phyloP scores from a whole-genome alignment of 2,888 invertebrate species.

The Eristalinus sepulchralis region DNA sequence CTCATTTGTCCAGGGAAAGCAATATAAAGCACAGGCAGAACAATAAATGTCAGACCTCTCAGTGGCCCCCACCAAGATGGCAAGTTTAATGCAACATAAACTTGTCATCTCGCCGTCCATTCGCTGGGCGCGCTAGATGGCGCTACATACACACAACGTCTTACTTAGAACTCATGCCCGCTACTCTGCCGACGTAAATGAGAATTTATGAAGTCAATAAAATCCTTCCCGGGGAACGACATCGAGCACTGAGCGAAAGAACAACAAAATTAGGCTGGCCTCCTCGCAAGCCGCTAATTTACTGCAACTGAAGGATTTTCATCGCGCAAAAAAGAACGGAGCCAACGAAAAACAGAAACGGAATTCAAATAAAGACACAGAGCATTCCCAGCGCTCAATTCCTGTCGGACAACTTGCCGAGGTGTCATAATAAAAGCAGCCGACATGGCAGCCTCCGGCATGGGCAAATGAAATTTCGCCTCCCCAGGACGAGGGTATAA shows the following conservation, averaged over 20 bases:
- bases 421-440: constrained; percentile 72
- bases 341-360: background rate
- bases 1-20: background rate
- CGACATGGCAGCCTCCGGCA: constrained; percentile 54
- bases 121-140: background rate
- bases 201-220: constrained; percentile 46
- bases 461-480: constrained; percentile 66
- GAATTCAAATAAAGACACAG: background rate
- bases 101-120: background rate
- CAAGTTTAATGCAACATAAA: constrained; percentile 3
- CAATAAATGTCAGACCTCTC: background rate
- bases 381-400: constrained; percentile 18
- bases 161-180: background rate
- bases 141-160: background rate
- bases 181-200: constrained; percentile 31
- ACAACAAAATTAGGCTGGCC: constrained; percentile 18
- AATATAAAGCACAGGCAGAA: background rate
- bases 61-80: background rate
- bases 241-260: constrained; percentile 2
- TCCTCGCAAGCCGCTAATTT: constrained; percentile 24
- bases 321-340: background rate
- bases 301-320: constrained; percentile 19
- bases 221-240: constrained; percentile 3
- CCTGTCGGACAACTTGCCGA: constrained; percentile 44
- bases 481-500: constrained; percentile 37